Evolutionary conservation across 2,113 vertebrate genomes (phyloP).

Genomic region (Indicator indicator): DNA sequence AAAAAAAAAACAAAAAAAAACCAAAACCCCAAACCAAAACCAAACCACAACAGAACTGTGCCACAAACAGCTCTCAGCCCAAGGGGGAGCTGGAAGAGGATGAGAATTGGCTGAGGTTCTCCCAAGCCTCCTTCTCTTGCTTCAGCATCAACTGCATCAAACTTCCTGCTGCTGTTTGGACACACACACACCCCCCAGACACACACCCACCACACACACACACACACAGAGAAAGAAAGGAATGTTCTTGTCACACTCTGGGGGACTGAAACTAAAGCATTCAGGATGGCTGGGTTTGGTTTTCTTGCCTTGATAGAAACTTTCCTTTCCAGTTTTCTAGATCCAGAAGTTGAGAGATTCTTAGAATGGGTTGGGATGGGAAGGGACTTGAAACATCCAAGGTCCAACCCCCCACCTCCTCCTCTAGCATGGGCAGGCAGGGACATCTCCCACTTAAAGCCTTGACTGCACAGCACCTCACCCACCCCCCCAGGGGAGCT

Average conservation of each 20-base stretch:
- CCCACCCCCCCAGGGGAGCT: not conserved
- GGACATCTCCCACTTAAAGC: too few species aligned
- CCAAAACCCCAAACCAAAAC: too few species aligned
- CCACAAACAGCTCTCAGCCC: conserved; percentile 2
- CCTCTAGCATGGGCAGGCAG: too few species aligned
- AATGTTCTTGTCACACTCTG: conserved; percentile 55
- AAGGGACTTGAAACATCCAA: too few species aligned
- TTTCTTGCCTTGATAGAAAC: conserved; percentile 45
- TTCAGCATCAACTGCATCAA: not conserved
- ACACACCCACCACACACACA: not conserved
- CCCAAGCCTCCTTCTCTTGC: not conserved
- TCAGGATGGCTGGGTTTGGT: not conserved
- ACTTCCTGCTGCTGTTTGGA: not conserved
- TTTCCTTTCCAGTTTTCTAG: not conserved
- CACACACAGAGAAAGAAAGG: not conserved
- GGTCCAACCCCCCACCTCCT: too few species aligned
- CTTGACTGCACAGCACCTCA: not conserved
- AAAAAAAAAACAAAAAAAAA: too few species aligned
- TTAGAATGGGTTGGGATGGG: too few species aligned
- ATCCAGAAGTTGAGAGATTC: too few species aligned
- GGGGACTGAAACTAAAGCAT: conserved; percentile 16
- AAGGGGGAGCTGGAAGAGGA: conserved; percentile 19
- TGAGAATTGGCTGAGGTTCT: not conserved
- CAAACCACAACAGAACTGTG: not conserved
- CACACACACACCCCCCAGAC: not conserved